Percentiles rank a stretch among this genome's conserved stretches.
Conservation (phyloP, 2,797 vertebrate species). For the Chaetodon trifasciatus region DNA sequence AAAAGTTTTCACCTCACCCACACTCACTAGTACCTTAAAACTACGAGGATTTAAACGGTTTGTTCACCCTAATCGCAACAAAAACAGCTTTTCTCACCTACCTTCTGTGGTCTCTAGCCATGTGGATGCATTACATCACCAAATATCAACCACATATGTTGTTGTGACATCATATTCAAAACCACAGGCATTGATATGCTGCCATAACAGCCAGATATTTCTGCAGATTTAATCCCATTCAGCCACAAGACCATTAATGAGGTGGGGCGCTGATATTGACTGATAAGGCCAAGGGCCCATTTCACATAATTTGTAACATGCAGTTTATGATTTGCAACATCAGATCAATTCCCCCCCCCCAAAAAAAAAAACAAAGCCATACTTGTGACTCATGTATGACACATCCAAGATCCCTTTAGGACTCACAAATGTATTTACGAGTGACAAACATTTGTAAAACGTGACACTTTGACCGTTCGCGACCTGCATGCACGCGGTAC, state of each 20-base stretch:
- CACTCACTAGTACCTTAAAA: neutral
- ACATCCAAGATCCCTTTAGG: neutral
- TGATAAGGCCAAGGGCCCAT: neutral
- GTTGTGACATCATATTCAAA: neutral
- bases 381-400: neutral
- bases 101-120: neutral
- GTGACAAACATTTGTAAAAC: neutral
- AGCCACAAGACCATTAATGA: neutral
- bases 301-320: neutral
- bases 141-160: neutral
- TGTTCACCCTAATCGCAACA: neutral
- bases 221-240: neutral
- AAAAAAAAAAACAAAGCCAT: neutral
- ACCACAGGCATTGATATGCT: neutral
- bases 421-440: neutral
- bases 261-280: neutral
- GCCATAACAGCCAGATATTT: neutral
- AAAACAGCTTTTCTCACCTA: neutral
- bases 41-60: neutral
- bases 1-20: neutral
- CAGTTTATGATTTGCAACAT: slow-evolving; percentile 6
- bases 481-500: neutral
- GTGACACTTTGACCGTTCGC: neutral
- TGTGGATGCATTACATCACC: neutral
- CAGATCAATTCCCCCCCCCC: neutral